Conservation (phyloP, 2,888 invertebrate species). For the Drosophila prostipennis region DNA sequence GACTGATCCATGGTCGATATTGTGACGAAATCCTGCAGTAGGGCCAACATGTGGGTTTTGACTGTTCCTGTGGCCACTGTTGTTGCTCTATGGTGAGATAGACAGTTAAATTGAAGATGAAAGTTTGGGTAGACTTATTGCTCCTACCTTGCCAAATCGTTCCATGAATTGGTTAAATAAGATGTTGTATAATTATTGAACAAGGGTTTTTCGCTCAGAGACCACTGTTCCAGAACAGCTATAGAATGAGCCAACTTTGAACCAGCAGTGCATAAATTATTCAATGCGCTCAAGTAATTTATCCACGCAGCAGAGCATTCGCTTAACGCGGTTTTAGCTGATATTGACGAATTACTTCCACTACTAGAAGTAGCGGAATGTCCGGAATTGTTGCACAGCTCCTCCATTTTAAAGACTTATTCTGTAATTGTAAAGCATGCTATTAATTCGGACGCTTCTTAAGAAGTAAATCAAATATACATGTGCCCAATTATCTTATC, state of each 20-base stretch:
- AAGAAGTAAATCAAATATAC: no score
- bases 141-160: slow-evolving; percentile 85
- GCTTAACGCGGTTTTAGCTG: slow-evolving; percentile 74
- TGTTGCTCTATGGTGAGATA: slow-evolving; percentile 84
- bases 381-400: slow-evolving; percentile 43
- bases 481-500: background rate
- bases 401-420: slow-evolving; percentile 29
- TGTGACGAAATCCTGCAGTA: slow-evolving; percentile 85
- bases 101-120: background rate
- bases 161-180: slow-evolving; percentile 87
- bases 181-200: slow-evolving; percentile 60
- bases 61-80: slow-evolving; percentile 87
- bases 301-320: slow-evolving; percentile 80
- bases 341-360: slow-evolving; percentile 70
- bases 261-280: slow-evolving; percentile 87
- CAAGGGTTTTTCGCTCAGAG: slow-evolving; percentile 42
- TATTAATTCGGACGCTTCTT: background rate
- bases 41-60: slow-evolving; percentile 87
- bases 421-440: background rate
- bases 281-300: slow-evolving; percentile 84
- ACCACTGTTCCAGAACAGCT: slow-evolving; percentile 83
- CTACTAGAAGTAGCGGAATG: no score
- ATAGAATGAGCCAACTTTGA: slow-evolving; percentile 87
- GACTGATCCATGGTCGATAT: slow-evolving; percentile 77
- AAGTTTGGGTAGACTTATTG: background rate